Base-by-base conservation (phyloP, 2,113 vertebrate genomes). In the Cairina moschata region DNA sequence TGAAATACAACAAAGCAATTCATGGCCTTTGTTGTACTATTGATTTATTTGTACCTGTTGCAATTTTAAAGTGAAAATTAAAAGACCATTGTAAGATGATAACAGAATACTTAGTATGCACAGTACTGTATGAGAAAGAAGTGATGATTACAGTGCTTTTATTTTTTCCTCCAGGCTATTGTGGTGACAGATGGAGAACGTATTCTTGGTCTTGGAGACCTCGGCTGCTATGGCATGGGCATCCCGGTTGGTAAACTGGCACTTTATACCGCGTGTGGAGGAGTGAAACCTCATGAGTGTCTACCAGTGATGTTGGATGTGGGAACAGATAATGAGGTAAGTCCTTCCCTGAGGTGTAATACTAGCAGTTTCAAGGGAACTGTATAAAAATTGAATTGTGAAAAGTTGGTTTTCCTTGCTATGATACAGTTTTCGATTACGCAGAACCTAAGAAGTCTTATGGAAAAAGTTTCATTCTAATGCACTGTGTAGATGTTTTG, bases 201-300 rank as follows among this genome's bases (percentile, higher is more conserved):
- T 88, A 99, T 99, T 95, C 98, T 99, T 86, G 99, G 99, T 50
- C 98, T 99, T 74, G 99, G 99, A 92, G 99, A 99, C 97, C 98
- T 99, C 83, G 99, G 99, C 83, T 99, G 99, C 90, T 98, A 99
- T 46, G 99, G 99, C 31, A 99, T 99, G 99, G 99, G 99, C 86
- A 99, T 99, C 97, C 99, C 99, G 8, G 99, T 99, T 89, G 99
- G 99, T 36, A 99, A 99, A 97, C 94, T 99, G 98, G 99, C 99
- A 67, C 98, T 99, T 38, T 99, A 99, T 96, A 99, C 99, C 0
- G 99, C 98, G 8, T 99, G 99, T 11, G 99, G 99, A 88, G 99
- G 99, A 69, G 94, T 99, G 95, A 98, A 99, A 23, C 99, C 99
- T 38, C 96, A 99, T 1, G 98, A 99, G 54, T 99, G 99, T 94